Base-by-base conservation (phyloP, 2,888 invertebrate genomes). In the Orthosia gracilis region DNA sequence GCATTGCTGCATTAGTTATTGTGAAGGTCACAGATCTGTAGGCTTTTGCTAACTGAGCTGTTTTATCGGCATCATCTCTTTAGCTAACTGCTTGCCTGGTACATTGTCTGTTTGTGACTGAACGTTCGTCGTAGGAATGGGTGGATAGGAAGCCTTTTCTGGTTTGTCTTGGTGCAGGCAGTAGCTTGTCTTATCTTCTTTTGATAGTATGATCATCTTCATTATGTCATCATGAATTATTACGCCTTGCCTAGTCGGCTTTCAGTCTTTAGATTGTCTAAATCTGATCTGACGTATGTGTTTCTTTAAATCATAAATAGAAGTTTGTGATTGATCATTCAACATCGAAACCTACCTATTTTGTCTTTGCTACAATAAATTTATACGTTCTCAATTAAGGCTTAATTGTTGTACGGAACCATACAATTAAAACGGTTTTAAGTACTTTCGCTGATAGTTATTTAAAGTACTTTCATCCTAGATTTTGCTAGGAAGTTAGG, bases 401-500 rank as follows among this genome's bases (percentile, higher is more conserved):
- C 11, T 73, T 79, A 54, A 84, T 72, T 55, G 45, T n/a, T 40
- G 69, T 64, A 69, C 55, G 65, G 69, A 61, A 74, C 68, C 45
- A 17, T 72, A 55, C 54, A 64, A 64, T 64, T 80, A 65, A 67
- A 80, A 58, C 50, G 59, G 65, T 73, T 69, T 18, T 69, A 13
- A 5, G 64, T 54, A 40, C 76, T 72, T 73, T 71, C 13, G 12
- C 31, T 2, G 45, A 58, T 66, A 31, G 40, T 65, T 63, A 57
- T 49, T 31, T 57, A 17, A 61, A 55, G 21, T 67, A 59, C 52
- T 64, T 67, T 64, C 23, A 15, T 73, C 57, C 26, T 57, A 18
- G 9, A 23, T 2, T 55, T 58, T 58, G 3, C 26, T 50, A 11
- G 9, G 45, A 45, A 78, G 9, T 21, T 13, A 69, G 18, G 18